Evolutionary conservation across 2,797 vertebrate genomes (phyloP), one percentile per base, ranked within the genome.

Genomic region (Poecilia velifera): DNA sequence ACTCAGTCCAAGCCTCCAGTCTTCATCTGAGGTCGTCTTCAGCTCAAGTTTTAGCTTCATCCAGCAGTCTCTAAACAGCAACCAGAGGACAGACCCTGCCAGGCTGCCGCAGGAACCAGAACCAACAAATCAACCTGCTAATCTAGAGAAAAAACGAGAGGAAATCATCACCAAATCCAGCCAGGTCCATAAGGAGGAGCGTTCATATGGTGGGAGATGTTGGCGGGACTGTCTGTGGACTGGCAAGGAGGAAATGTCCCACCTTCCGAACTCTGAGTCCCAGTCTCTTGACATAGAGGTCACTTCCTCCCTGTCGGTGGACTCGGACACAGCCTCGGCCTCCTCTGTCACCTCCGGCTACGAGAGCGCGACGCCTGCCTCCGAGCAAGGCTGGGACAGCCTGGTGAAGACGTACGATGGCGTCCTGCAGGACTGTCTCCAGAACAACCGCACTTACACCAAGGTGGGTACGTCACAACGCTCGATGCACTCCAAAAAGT

Each of bases 21-120:
- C 83, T 43, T 76, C 82, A 10, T 13, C 55, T 1, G 76, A 80
- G 70, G 86, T 90, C 13, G 78, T 82, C 74, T 98, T 98, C 72
- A 95, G 86, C 85, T 99, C 98, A 72, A 97, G 91, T 87, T 98
- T 98, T 77, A 98, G 96, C 87, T 99, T 99, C 90, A 98, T 99
- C 83, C 96, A 91, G 59, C 94, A 96, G 70, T 98, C 97, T 0
- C 89, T 98, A 16, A 88, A 87, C 77, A 92, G 41, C 34, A 83
- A 76, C 55, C 87, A 84, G 70, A 82, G 47, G 43, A 77, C 85
- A 2, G 80, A 85, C 74, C 16, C 39, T 59, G 22, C 84, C 64
- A 46, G 47, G 46, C 45, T 75, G 25, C 6, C 62, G 53, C 45
- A 1, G 25, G 66, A 78, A 12, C 66, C 76, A 68, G 51, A 89